Evolutionary conservation across 2,797 vertebrate genomes (phyloP), one percentile per base, ranked within the genome.

Genomic region (Phylloscopus collybita): DNA sequence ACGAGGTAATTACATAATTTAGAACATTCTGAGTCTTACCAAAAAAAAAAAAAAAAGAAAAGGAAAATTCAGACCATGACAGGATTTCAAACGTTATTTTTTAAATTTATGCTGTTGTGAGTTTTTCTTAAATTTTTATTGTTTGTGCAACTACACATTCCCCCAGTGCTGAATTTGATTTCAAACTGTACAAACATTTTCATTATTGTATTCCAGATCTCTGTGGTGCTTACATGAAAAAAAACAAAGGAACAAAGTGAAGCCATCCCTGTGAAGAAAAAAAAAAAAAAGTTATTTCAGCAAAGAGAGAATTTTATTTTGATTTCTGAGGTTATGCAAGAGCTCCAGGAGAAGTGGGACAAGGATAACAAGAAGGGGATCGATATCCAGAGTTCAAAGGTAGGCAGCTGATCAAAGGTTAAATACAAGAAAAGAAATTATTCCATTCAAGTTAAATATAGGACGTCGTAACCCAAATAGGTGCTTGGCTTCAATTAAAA

Each of bases 321-420:
- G 61, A 65, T 83, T 83, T 69, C 44, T 30, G 56, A 67, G 53
- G 25, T 96, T 95, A 93, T 1, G 1, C 82, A 93, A 93, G 71
- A 76, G 11, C 32, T 66, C 2, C 2, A 9, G 73, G 40, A 95
- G 69, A 96, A 96, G 17, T 94, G 87, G 88, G 93, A 90, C 93
- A 42, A 91, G 83, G 88, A 86, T 54, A 62, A 74, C 57, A 81
- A 51, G 87, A 42, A 81, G 59, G 27, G 34, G 57, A 16, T 54
- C 57, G 76, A 70, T 80, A 59, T 16, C 70, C 49, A 21, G 78
- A 95, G 92, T 91, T 97, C 87, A 93, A 96, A 97, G 87, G 85
- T 89, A 96, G 80, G 69, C 40, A 95, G 82, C 70, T 95, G 93
- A 97, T 96, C 93, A 97, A 95, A 97, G 83, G 89, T 97, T 95